A percentile compares a stretch with the other conserved stretches of the same genome.
These are phyloP conservation scores for Andricus curvator DNA, from an alignment of 2,888 invertebrate species.

Conservation along the genomic window DNA sequence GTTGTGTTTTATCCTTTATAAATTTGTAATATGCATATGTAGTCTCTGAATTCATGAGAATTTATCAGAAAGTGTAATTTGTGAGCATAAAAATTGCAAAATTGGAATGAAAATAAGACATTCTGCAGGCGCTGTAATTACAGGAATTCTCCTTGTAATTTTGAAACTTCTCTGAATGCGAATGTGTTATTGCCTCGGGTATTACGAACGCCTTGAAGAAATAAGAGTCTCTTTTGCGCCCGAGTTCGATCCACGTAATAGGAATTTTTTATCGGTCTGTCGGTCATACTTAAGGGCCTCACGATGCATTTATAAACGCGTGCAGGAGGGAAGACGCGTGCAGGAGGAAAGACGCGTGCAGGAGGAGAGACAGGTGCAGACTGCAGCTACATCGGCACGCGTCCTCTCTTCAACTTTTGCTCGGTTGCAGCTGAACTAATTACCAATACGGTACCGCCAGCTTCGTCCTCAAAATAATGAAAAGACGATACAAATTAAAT, in stretches of 20 bases:
- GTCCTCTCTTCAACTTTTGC: constrained; percentile 51
- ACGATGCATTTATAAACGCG: constrained; percentile 62
- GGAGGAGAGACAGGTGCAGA: constrained; percentile 65
- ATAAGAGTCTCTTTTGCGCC: not conserved
- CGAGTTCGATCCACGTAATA: constrained; percentile 28
- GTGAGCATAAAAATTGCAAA: not conserved
- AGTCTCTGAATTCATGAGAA: too few species aligned
- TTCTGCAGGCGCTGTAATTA: not conserved
- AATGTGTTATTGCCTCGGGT: not conserved
- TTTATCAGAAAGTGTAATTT: not conserved
- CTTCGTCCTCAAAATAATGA: constrained; percentile 6
- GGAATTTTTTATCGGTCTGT: constrained; percentile 44
- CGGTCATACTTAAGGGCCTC: constrained; percentile 42
- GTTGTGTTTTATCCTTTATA: too few species aligned
- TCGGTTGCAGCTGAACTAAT: constrained; percentile 55
- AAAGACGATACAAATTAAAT: not conserved
- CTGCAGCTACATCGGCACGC: constrained; percentile 50
- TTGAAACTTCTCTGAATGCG: not conserved
- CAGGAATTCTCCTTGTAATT: not conserved
- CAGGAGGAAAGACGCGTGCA: constrained; percentile 48
- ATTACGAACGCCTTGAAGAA: not conserved
- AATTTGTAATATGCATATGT: too few species aligned
- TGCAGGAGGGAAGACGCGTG: constrained; percentile 52
- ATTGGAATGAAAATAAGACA: not conserved
- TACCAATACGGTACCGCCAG: constrained; percentile 45